phyloP scores from a whole-genome alignment of 2,888 invertebrate genomes.

The Scelioninae gen. 2 region DNA sequence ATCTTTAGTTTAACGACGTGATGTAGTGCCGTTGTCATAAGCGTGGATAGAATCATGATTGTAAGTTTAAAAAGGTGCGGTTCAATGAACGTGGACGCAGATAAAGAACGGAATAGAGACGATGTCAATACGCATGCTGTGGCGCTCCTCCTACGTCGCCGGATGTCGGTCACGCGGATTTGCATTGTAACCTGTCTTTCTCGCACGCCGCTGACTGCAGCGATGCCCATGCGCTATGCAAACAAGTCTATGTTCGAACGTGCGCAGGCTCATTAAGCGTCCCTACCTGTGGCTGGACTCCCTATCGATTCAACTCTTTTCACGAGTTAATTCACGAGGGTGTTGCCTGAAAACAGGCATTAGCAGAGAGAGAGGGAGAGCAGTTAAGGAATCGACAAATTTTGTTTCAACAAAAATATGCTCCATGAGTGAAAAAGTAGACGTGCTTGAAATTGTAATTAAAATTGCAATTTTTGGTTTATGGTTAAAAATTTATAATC shows the following conservation, averaged over 20 bases:
- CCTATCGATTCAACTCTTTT: slow-evolving; percentile 45
- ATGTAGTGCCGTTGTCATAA: slow-evolving; percentile 12
- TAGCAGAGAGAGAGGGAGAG: slow-evolving; percentile 8
- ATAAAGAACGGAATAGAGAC: slow-evolving; percentile 62
- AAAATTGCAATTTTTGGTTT: no score
- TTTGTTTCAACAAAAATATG: slow-evolving; percentile 35
- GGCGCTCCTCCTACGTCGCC: slow-evolving; percentile 60
- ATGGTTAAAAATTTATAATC: no score
- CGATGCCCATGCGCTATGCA: slow-evolving; percentile 12
- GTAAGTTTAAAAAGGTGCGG: slow-evolving; percentile 48
- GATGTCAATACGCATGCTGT: slow-evolving; percentile 22
- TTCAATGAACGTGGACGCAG: slow-evolving; percentile 69
- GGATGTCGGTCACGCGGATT: slow-evolving; percentile 66
- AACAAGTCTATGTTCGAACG: slow-evolving; percentile 16
- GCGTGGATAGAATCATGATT: slow-evolving; percentile 13
- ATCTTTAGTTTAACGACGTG: no score
- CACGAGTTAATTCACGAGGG: slow-evolving; percentile 27
- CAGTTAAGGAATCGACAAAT: slow-evolving; percentile 19
- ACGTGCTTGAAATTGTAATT: no score
- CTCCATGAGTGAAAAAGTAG: no score
- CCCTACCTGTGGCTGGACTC: slow-evolving; percentile 41
- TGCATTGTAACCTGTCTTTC: slow-evolving; percentile 69
- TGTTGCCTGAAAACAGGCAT: slow-evolving; percentile 40
- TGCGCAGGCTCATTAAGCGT: slow-evolving; percentile 27
- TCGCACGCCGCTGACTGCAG: slow-evolving; percentile 43